Base-by-base conservation (phyloP, 2,888 invertebrate species). In the Ernsta delagoae region DNA sequence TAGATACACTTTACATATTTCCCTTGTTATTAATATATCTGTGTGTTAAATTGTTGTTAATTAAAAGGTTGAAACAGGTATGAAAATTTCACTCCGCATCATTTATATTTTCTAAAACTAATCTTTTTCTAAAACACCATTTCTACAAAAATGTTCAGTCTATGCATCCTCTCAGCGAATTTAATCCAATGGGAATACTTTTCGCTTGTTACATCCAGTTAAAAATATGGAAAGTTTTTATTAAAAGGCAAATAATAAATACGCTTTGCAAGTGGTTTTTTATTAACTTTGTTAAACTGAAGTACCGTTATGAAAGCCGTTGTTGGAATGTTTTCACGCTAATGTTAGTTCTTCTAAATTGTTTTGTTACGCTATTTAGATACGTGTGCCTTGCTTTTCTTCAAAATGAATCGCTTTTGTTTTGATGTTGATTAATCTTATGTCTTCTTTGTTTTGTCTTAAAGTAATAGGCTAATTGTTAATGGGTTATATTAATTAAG, bases 161-260 rank as follows among this genome's bases (percentile, higher is more conserved):
- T 53, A 24, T 53, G 31, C 69, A 61, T 70, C 59, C 56, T 59
- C 68, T 71, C 65, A 56, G 43, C 59, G 65, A 70, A 68, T 74
- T 70, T 56, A 54, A 72, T 70, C 71, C 71, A 60, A 65, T 61
- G 66, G 68, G 74, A 66, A 66, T 70, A 70, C 64, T 53, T 62
- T 36, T 69, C 41, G 54, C 71, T 70, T 71, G 70, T 60, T 56
- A 57, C 43, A 54, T 70, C 62, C 64, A 68, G 53, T 53, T 60
- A 53, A 39, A 60, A 71, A 71, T 70, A 72, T 67, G 39, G 45
- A 59, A 61, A 67, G 70, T 67, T 70, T 71, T 72, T 72, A 71
- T 72, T 68, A 64, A 59, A 57, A n/a, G 62, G 56, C 45, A 70
- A 62, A 61, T 68, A 68, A 54, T 57, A 60, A 62, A 48, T 68